Evolutionary conservation across 1,140 invertebrate genomes (phyloP).

Genomic region (Drosophila pandora): DNA sequence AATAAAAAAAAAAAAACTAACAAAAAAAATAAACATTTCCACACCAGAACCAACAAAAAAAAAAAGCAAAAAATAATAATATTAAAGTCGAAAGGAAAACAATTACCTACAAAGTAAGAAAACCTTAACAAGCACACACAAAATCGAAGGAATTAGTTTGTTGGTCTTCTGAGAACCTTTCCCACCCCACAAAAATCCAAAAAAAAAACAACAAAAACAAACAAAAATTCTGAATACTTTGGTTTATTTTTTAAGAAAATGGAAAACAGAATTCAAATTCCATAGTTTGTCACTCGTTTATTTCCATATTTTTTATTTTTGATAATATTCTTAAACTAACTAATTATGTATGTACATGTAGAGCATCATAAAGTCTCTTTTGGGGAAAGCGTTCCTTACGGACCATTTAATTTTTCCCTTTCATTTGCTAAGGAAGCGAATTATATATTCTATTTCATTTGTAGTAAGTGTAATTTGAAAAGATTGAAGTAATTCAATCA

Average conservation of each 20-base stretch:
- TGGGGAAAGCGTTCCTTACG: slow-evolving; percentile 2
- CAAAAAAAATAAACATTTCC: slow-evolving; percentile 22
- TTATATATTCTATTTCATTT: slow-evolving; percentile 9
- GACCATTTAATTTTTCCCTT: slow-evolving; percentile 1
- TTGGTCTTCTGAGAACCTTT: slow-evolving; percentile 4
- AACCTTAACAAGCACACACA: slow-evolving; percentile 11
- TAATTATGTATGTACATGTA: neutral
- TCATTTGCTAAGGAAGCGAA: neutral
- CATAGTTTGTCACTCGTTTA: neutral
- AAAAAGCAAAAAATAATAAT: slow-evolving; percentile 15
- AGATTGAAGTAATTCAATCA: slow-evolving; percentile 7
- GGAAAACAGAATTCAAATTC: neutral
- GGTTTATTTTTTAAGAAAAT: slow-evolving; percentile 9
- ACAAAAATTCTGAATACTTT: neutral
- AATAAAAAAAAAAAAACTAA: slow-evolving; percentile 2
- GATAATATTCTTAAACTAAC: no score
- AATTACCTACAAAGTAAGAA: slow-evolving; percentile 22
- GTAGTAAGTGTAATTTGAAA: slow-evolving; percentile 18
- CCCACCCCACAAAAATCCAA: neutral
- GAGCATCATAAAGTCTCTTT: neutral
- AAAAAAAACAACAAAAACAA: slow-evolving; percentile 3
- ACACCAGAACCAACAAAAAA: slow-evolving; percentile 14
- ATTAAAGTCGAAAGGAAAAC: neutral
- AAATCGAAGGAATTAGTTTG: slow-evolving; percentile 5
- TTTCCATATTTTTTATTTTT: neutral